Conservation (phyloP, 2,113 vertebrate genomes). For the Myocastor coypus region DNA sequence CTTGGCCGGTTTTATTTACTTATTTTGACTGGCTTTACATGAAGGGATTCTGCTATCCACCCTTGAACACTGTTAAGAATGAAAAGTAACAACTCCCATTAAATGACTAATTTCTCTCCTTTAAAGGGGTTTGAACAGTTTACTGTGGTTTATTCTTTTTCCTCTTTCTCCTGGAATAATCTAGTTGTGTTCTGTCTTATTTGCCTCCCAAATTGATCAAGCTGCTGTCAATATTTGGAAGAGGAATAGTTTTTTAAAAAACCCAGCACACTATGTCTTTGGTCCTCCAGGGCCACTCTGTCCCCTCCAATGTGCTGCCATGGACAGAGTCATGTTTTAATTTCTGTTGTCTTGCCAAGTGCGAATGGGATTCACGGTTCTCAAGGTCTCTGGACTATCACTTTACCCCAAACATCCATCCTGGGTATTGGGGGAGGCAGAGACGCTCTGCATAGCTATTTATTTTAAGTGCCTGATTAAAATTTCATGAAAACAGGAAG, state of each 20-base stretch:
- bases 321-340: conserved; percentile 77
- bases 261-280: not conserved
- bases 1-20: not conserved
- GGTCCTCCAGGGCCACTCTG: not conserved
- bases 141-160: not conserved
- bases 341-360: conserved; percentile 87
- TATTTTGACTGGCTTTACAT: conserved; percentile 3
- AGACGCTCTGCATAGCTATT: conserved; percentile 91
- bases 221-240: conserved; percentile 33
- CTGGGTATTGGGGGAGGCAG: conserved; percentile 87
- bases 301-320: conserved; percentile 45
- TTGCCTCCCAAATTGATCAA: conserved; percentile 50
- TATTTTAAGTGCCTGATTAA: conserved; percentile 95
- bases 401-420: conserved; percentile 91
- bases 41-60: not conserved
- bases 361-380: conserved; percentile 88
- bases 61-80: not conserved
- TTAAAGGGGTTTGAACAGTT: conserved; percentile 1
- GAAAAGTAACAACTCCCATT: not conserved
- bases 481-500: conserved; percentile 95
- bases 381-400: conserved; percentile 90
- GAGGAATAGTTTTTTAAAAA: not conserved
- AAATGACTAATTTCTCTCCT: not conserved
- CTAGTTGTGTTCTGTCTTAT: conserved; percentile 31
- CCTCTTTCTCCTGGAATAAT: not conserved